Base-by-base conservation (phyloP, 2,113 vertebrate genomes). In the Odobenus rosmarus region DNA sequence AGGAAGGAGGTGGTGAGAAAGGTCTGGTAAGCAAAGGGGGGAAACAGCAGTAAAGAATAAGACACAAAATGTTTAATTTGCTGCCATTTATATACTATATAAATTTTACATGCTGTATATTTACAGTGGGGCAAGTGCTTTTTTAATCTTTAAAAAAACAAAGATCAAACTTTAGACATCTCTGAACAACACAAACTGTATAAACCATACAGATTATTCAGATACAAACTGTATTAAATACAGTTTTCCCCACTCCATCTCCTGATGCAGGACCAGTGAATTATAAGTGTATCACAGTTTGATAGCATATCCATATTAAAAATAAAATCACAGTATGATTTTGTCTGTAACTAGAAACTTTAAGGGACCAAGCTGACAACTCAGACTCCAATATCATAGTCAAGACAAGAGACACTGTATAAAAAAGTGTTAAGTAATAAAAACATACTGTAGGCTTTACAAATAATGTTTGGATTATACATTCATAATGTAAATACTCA, bases 31-130 rank as follows among this genome's bases (percentile, higher is more conserved):
- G 89, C 79, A 93, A 61, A 36, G 1, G 64, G 90, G 74, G 72
- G 36, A 86, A 61, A 89, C 4, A 84, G 88, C 90, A 93, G 93
- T 81, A 69, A 96, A 83, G 85, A 92, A 88, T 4, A 67, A 59
- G 84, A 92, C 95, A 84, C 96, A n/a, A 57, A 80, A 80, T 93
- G 93, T 98, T 99, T 98, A 98, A 97, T 99, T 99, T 98, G 98
- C 98, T 99, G 98, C 98, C 99, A 98, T 98, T 99, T 99, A 99
- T 99, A 99, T 98, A 99, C 98, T 99, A 99, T 99, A 99, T 99
- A 99, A 99, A 99, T 99, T 99, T 99, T 99, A 99, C 99, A 99
- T 99, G 99, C 99, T 99, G 99, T 99, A 98, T 99, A 99, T 99
- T 99, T 99, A 99, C 99, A 99, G 99, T 99, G 98, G 99, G 99